Evolutionary conservation across 2,113 vertebrate species (phyloP).

Genomic region (Bucco capensis): DNA sequence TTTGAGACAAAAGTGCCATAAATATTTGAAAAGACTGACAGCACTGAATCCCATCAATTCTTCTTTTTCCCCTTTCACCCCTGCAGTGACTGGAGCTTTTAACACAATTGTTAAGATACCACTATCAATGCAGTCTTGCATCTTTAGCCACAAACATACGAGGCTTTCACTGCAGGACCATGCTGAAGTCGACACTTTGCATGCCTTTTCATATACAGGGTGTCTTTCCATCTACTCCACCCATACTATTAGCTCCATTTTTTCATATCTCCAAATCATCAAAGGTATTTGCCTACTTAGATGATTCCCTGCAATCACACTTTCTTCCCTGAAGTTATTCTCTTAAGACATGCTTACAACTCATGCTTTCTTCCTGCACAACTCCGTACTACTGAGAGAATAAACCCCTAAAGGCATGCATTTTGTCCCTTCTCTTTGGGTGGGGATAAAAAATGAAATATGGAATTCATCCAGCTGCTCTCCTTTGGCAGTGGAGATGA

Average conservation of each 20-base stretch:
- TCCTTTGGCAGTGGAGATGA: not conserved
- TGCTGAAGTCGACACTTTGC: not conserved
- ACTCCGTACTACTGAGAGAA: not conserved
- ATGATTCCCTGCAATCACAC: not conserved
- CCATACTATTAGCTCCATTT: not conserved
- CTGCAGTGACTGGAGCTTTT: not conserved
- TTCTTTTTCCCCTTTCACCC: not conserved
- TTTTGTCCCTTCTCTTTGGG: not conserved
- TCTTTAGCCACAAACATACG: not conserved
- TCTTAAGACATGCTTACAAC: not conserved
- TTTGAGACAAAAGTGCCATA: not conserved
- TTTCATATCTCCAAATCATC: not conserved
- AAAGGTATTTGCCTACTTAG: not conserved
- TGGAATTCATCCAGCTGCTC: not conserved
- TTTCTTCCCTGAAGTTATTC: not conserved
- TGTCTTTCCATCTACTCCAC: not conserved
- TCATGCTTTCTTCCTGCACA: not conserved
- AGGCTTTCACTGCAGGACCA: not conserved
- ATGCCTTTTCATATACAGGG: fast-evolving
- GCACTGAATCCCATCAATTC: not conserved
- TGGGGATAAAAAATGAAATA: not conserved
- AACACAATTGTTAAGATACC: not conserved
- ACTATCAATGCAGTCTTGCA: not conserved
- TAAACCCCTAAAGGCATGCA: not conserved
- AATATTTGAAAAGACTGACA: not conserved